A percentile compares a stretch with the other conserved stretches of the same genome.
Evolutionary conservation across 2,888 invertebrate genomes (phyloP).

Genomic region (Anticlea derivata): DNA sequence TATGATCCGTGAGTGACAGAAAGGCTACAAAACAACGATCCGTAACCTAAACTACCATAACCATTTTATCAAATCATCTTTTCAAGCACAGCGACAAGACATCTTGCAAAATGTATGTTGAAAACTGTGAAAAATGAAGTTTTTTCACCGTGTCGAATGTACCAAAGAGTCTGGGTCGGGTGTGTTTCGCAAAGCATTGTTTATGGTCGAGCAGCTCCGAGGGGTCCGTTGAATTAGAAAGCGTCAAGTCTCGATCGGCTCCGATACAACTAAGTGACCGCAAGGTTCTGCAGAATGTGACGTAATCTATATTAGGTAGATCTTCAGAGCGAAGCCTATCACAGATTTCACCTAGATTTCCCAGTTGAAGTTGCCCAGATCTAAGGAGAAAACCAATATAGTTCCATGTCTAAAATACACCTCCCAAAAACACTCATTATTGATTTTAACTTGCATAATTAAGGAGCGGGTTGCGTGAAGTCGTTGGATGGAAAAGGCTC

Average conservation of each 20-base stretch:
- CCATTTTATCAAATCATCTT: too few relatives aligned
- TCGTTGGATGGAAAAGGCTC: too few relatives aligned
- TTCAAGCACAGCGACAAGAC: not conserved
- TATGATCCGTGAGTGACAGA: too few relatives aligned
- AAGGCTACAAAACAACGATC: too few relatives aligned
- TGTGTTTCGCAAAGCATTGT: constrained; percentile 79
- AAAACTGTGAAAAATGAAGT: constrained; percentile 55
- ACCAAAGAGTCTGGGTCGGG: constrained; percentile 53
- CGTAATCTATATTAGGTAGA: constrained; percentile 43
- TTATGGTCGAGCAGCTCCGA: constrained; percentile 76
- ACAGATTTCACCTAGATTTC: not conserved
- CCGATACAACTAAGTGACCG: constrained; percentile 76
- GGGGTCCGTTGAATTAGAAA: constrained; percentile 79
- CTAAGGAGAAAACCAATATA: too few relatives aligned
- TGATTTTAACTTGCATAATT: too few relatives aligned
- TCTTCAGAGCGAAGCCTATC: constrained; percentile 7
- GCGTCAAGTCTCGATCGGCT: constrained; percentile 69
- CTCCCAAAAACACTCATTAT: too few relatives aligned
- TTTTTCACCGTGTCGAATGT: constrained; percentile 57
- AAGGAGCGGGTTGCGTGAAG: too few relatives aligned
- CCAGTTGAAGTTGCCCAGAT: too few relatives aligned
- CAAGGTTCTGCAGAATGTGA: constrained; percentile 73
- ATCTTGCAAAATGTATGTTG: constrained; percentile 50
- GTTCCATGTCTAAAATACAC: too few relatives aligned
- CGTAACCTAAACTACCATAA: too few relatives aligned